Base-by-base conservation (phyloP, 1,140 invertebrate genomes). In the Harpegnathos saltator region DNA sequence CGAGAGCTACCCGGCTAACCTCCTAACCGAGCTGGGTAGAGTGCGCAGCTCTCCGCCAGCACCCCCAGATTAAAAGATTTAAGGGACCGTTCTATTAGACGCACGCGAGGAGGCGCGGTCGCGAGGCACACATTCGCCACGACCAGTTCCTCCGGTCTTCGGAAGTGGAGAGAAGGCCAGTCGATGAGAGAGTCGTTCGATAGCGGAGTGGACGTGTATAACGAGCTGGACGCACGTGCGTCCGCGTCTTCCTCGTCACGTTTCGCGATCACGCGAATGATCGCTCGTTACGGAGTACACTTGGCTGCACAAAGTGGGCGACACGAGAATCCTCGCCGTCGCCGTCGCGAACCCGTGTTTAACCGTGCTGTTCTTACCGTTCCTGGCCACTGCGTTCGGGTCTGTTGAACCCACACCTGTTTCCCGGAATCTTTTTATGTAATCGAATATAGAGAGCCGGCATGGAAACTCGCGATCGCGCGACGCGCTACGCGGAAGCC, bases 81-180 rank as follows among this genome's bases (percentile, higher is more conserved):
- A n/a, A 78, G 33, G 63, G 65, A 58, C 63, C 33, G 33, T 78
- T 78, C 75, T 69, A 78, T 78, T 78, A 69, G 26, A 58, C 63
- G 63, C 75, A 78, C 75, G 75, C 63, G 75, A 78, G 63, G 22
- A 78, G 75, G 75, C 75, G 75, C 75, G 63, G 63, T 69, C 29
- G 15, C 75, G 63, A 69, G 33, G 75, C 75, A 78, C 75, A 78
- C 65, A 78, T 78, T 78, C 29, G n/a, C n/a, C 52, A 15, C 75
- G 63, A 78, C 33, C 63, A 58, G 63, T 78, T 58, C 44, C 22
- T 38, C 52, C 61, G 59, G 63, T 11, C 44, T 56, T 54, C 62
- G 73, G 24, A 33, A 62, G 73, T 50, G 58, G 73, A 61, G 73
- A 61, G 71, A 48, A 61, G 71, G 71, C 56, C 56, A 74, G 61